Conservation (phyloP, 2,113 vertebrate genomes). For the Amphiprion ocellaris region DNA sequence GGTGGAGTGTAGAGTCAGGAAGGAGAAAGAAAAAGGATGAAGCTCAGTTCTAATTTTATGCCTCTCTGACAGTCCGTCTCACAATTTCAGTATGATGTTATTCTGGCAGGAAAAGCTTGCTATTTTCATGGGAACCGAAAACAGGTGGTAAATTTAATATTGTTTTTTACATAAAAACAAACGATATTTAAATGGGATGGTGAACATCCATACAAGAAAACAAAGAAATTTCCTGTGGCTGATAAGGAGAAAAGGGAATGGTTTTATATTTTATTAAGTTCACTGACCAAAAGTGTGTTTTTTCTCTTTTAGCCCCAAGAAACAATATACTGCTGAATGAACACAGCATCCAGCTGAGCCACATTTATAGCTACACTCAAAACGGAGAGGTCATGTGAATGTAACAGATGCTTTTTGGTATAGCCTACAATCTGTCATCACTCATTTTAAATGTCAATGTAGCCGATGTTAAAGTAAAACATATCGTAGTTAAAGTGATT, state of each 20-base stretch:
- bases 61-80: not conserved
- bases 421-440: not conserved
- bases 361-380: not conserved
- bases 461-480: not conserved
- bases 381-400: no score
- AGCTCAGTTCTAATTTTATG: not conserved
- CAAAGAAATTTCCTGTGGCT: no score
- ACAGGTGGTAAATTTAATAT: no score
- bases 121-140: not conserved
- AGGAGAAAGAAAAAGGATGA: not conserved
- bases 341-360: not conserved
- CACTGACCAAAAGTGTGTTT: no score
- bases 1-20: conserved; percentile 8
- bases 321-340: not conserved
- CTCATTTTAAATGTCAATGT: not conserved
- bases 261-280: no score
- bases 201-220: no score
- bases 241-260: no score
- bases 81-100: not conserved
- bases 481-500: not conserved
- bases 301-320: not conserved
- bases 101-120: not conserved
- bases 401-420: not conserved
- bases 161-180: no score
- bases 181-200: no score